Evolutionary conservation across 1,140 invertebrate species (phyloP).

Genomic region (Rhynchophorus ferrugineus): DNA sequence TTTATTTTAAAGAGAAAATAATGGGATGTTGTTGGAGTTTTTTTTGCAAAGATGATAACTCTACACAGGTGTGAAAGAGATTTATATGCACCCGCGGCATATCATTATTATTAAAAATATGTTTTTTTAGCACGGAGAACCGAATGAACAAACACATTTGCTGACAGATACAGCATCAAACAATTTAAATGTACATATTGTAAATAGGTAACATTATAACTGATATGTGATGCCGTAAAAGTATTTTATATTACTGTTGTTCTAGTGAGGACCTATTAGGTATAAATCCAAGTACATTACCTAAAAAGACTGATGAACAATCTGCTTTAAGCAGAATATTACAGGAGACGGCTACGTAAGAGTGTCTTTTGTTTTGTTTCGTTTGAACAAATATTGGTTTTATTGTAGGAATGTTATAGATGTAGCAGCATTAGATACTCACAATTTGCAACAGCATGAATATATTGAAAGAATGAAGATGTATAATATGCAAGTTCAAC

Average conservation of each 20-base stretch:
- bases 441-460: constrained; percentile 72
- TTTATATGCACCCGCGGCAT: constrained; percentile 9
- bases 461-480: constrained; percentile 66
- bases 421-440: constrained; percentile 70
- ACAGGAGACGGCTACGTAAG: constrained; percentile 81
- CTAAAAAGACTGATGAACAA: constrained; percentile 80
- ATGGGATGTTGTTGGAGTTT: constrained; percentile 42
- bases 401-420: constrained; percentile 74
- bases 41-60: constrained; percentile 38
- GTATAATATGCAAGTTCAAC: constrained; percentile 56
- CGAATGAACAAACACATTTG: constrained; percentile 60
- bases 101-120: constrained; percentile 8
- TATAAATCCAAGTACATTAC: constrained; percentile 54
- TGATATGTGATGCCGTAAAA: neutral
- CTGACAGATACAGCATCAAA: constrained; percentile 61
- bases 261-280: constrained; percentile 57
- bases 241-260: constrained; percentile 18
- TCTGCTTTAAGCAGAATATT: constrained; percentile 79
- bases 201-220: constrained; percentile 44
- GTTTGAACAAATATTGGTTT: constrained; percentile 19
- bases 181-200: constrained; percentile 52
- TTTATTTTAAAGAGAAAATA: constrained; percentile 36
- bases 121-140: constrained; percentile 47
- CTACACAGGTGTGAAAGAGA: constrained; percentile 33
- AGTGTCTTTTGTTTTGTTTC: constrained; percentile 27